Percentiles rank a stretch among this genome's conserved stretches.
Evolutionary conservation across 2,888 invertebrate genomes (phyloP).

Genomic region (Eupithecia exiguata): DNA sequence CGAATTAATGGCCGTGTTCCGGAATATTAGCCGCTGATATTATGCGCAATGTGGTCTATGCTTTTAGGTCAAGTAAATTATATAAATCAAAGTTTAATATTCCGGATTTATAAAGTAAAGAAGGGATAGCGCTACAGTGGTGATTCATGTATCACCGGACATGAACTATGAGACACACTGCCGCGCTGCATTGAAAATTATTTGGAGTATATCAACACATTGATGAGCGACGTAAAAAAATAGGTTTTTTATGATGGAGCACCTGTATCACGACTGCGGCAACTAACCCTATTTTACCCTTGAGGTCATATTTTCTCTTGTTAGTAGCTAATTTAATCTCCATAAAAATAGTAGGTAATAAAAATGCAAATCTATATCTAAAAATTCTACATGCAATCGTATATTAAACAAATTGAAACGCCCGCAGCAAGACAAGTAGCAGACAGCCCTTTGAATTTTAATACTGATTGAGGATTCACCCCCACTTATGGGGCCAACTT

Average conservation of each 20-base stretch:
- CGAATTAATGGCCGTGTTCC: constrained; percentile 61
- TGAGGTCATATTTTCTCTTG: neutral
- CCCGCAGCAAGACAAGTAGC: constrained; percentile 55
- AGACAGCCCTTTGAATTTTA: constrained; percentile 65
- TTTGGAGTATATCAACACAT: too few species aligned
- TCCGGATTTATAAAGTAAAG: neutral
- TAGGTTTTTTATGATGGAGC: neutral
- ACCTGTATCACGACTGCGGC: neutral
- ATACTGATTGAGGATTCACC: constrained; percentile 74
- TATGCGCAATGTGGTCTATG: neutral
- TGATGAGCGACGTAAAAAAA: neutral
- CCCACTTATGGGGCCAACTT: constrained; percentile 68
- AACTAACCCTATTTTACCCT: neutral
- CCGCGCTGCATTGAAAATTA: neutral
- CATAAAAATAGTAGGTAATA: constrained; percentile 3
- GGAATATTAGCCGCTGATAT: constrained; percentile 33
- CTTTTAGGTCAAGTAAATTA: neutral
- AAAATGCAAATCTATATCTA: constrained; percentile 38
- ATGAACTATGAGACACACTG: neutral
- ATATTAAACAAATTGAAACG: constrained; percentile 73
- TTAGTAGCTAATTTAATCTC: neutral
- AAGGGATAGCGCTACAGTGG: neutral
- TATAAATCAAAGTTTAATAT: neutral
- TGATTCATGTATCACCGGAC: neutral
- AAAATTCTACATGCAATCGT: constrained; percentile 37